Base-by-base conservation (phyloP, 2,797 vertebrate species). In the Adelosebastes latens region DNA sequence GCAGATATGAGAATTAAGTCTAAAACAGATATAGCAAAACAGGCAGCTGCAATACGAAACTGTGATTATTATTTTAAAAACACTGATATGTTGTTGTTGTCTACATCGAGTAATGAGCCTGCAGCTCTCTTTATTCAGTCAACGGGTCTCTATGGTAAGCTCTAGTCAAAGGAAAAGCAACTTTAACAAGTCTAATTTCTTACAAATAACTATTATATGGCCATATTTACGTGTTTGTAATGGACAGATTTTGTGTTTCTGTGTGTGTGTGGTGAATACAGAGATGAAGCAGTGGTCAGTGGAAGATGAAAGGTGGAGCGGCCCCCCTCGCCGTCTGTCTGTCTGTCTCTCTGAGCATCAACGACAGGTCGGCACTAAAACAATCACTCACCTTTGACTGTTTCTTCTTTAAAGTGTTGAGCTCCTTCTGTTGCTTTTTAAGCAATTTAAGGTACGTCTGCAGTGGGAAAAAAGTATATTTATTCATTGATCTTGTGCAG, bases 401-500 rank as follows among this genome's bases (percentile, higher is more conserved):
- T 63, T 97, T 99, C 95, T 99, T 99, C 96, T 99, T 99, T 90
- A 99, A 94, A 88, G 96, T 64, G 90, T 88, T 97, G 79, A 99
- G 91, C 75, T 99, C 98, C 86, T 99, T 99, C 92, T 99, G 98
- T 65, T 99, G 99, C 83, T 99, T 99, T 96, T 99, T 99, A 81
- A 97, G 94, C 89, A 98, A 94, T 83, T 99, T 99, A 84, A 99
- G 93, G 80, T 97, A 99, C 49, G 97, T 97, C 99, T 99, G 90
- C 85, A 64, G 88, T 32, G 71, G 52, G 53, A 89, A 49, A 87
- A 13, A 74, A 36, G n/a, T 1, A 34, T 4, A 11, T 29, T 75
- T 46, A 20, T 18, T 18, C 31, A 46, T 53, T 67, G 20, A 52
- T 53, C 4, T 55, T 32, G n/a, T 27, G 13, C 46, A 74, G 52